phyloP scores from a whole-genome alignment of 2,113 vertebrate species.

The Petromus typicus region DNA sequence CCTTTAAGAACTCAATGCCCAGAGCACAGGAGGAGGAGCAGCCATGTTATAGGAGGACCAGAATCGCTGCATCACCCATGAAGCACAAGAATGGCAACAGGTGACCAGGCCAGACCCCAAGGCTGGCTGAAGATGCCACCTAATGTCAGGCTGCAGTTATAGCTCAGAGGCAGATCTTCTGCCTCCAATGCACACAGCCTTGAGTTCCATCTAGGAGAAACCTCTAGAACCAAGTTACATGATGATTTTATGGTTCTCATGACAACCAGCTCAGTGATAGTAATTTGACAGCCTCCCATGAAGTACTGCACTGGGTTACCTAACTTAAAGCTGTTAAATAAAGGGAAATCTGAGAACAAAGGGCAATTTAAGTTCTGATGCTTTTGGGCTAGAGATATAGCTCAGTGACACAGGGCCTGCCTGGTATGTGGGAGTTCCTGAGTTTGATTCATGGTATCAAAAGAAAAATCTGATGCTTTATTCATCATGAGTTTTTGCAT shows the following conservation, averaged over 20 bases:
- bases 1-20: neutral
- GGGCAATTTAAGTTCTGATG: neutral
- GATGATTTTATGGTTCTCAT: neutral
- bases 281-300: neutral
- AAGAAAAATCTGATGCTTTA: too few relatives aligned
- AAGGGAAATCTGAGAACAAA: neutral
- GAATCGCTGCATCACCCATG: too few relatives aligned
- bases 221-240: neutral
- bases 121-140: too few relatives aligned
- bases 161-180: neutral
- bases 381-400: too few relatives aligned
- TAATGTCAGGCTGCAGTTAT: neutral
- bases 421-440: too few relatives aligned
- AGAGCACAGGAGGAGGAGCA: neutral
- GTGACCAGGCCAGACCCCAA: neutral
- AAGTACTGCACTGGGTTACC: neutral
- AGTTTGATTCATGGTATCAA: too few relatives aligned
- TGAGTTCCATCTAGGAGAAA: neutral
- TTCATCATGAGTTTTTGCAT: neutral
- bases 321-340: neutral
- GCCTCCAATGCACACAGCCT: neutral
- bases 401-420: too few relatives aligned
- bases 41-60: neutral
- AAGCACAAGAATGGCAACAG: neutral
- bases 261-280: too few relatives aligned